Evolutionary conservation across 2,797 vertebrate genomes (phyloP).

Genomic region (Tachyglossus aculeatus): DNA sequence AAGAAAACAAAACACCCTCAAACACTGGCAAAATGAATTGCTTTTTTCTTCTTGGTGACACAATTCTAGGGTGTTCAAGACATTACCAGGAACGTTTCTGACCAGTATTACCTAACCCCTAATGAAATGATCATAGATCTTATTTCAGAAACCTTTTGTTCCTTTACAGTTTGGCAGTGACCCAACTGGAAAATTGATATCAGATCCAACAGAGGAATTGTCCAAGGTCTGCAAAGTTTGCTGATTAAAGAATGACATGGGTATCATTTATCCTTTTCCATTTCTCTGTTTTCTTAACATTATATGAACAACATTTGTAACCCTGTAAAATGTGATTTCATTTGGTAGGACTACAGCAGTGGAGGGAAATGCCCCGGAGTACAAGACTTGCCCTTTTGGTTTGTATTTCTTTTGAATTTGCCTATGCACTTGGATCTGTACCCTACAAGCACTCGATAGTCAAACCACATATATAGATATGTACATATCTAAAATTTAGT

Average conservation of each 20-base stretch:
- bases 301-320: conserved; percentile 42
- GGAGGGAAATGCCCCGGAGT: conserved; percentile 36
- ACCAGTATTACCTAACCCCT: conserved; percentile 19
- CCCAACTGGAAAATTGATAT: conserved; percentile 27
- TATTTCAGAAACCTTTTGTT: conserved; percentile 17
- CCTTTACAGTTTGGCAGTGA: conserved; percentile 31
- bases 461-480: no score
- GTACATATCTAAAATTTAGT: no score
- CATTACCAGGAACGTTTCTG: neutral
- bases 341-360: conserved; percentile 45
- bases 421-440: no score
- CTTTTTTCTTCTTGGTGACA: no score
- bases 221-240: conserved; percentile 21
- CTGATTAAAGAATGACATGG: conserved; percentile 19
- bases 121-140: conserved; percentile 20
- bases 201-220: neutral
- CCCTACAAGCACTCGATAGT: no score
- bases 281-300: conserved; percentile 37
- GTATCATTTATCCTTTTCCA: conserved; percentile 34
- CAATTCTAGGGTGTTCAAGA: no score
- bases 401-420: conserved; percentile 41
- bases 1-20: no score
- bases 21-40: no score
- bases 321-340: conserved; percentile 50
- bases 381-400: conserved; percentile 31